phyloP scores from a whole-genome alignment of 2,113 vertebrate genomes.

The Pimephales promelas region DNA sequence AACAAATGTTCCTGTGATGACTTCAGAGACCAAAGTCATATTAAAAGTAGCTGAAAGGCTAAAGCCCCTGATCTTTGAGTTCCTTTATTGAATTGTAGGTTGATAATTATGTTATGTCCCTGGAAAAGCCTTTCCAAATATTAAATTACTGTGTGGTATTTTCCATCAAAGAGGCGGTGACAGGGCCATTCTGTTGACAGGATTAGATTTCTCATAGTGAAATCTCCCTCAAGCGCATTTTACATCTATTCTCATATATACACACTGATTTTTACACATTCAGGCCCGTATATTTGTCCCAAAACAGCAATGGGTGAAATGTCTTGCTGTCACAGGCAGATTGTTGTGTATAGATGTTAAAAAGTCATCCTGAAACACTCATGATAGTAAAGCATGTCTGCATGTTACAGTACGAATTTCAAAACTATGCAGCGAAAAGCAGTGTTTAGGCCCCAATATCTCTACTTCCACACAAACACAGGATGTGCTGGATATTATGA shows the following conservation, averaged over 20 bases:
- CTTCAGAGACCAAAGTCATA: conserved; percentile 54
- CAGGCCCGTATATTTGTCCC: not conserved
- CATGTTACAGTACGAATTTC: not conserved
- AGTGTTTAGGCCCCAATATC: conserved; percentile 33
- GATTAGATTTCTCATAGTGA: conserved; percentile 51
- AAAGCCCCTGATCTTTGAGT: conserved; percentile 55
- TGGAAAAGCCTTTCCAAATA: conserved; percentile 60
- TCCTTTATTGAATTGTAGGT: conserved; percentile 57
- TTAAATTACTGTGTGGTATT: conserved; percentile 62
- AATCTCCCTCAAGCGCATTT: conserved; percentile 44
- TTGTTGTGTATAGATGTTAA: not conserved
- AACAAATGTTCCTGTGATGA: conserved; percentile 41
- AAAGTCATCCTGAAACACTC: not conserved
- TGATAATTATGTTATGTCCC: conserved; percentile 58
- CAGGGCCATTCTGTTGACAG: conserved; percentile 50
- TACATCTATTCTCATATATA: conserved; percentile 42
- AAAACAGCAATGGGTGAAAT: not conserved
- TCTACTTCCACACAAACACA: conserved; percentile 49
- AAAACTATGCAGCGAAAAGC: not conserved
- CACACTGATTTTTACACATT: conserved; percentile 10
- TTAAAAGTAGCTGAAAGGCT: conserved; percentile 59
- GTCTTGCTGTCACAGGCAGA: not conserved
- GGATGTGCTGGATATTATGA: conserved; percentile 51
- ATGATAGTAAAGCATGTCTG: no score
- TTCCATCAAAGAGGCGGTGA: conserved; percentile 60